Evolutionary conservation across 2,888 invertebrate genomes (phyloP), one percentile per base, ranked within the genome.

Genomic region (Nomada lathburiana): DNA sequence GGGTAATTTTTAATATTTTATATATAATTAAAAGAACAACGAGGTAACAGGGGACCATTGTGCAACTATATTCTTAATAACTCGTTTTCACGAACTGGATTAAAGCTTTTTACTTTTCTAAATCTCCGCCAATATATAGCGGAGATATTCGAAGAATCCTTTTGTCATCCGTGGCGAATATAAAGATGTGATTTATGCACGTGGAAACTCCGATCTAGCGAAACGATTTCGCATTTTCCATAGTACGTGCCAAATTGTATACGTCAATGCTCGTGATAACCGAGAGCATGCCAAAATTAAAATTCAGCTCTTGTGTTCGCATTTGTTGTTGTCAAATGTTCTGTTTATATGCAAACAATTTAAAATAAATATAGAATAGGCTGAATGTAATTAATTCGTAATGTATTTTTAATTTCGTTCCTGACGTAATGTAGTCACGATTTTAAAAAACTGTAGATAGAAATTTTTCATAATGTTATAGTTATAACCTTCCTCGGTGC

Each of bases 271-370:
- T 76, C 65, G 64, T 71, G 71, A 73, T 67, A 36, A 60, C n/a
- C 36, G 44, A 64, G 64, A 55, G 42, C 13, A 60, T 82, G 82
- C 69, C 82, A 82, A 72, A 11, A 29, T 36, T 11, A 71, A 74
- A 72, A 70, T 80, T 64, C 50, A 18, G 7, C 65, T 68, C 29
- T 29, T 13, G 62, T 52, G 55, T 50, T 69, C 29, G 18, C 23
- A 64, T 68, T 69, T 73, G 72, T 59, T 80, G 23, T 62, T 71
- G 47, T 75, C 26, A 75, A 82, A 82, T 70, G 73, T 47, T 47
- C 23, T 42, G 18, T 52, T 23, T 26, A 55, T 44, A 53, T 4
- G 23, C 36, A 29, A 42, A 44, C 0, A 60, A 60, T 42, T 11
- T 20, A 2, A 4, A 5, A 20, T 23, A 23, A 63, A 23, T n/a